phyloP scores from a whole-genome alignment of 1,140 invertebrate species.

The Steinernema feltiae region DNA sequence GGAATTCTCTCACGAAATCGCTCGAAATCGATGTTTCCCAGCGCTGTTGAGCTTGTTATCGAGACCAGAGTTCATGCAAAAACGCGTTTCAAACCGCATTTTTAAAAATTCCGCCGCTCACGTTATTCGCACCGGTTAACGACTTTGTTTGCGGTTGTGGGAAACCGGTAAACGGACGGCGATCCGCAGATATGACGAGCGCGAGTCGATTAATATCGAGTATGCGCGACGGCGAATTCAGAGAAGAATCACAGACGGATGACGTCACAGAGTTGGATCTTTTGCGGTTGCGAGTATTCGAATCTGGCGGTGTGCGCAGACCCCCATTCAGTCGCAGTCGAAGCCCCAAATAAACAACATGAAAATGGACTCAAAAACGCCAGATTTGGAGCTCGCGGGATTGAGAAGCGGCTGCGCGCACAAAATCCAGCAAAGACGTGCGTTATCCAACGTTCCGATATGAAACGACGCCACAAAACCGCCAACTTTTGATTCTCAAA shows the following conservation, averaged over 20 bases:
- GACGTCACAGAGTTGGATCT: neutral
- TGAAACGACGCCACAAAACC: too few relatives aligned
- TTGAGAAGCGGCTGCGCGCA: too few relatives aligned
- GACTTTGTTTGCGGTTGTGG: neutral
- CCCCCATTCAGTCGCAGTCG: neutral
- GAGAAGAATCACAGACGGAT: neutral
- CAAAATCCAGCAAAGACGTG: too few relatives aligned
- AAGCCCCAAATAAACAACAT: too few relatives aligned
- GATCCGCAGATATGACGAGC: neutral
- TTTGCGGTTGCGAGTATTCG: neutral
- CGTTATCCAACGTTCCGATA: too few relatives aligned
- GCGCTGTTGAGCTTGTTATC: neutral
- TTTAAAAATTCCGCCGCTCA: neutral
- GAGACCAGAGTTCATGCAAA: neutral
- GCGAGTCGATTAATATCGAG: neutral
- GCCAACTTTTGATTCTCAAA: too few relatives aligned
- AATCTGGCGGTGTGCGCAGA: neutral
- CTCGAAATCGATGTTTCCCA: neutral
- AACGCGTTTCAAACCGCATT: neutral
- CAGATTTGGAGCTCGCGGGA: too few relatives aligned
- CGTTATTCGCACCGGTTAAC: neutral
- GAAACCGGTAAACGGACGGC: neutral
- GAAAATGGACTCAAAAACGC: too few relatives aligned
- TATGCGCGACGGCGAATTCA: neutral
- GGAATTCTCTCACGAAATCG: neutral